These are phyloP conservation scores for Ochropleura leucogaster DNA, from an alignment of 2,888 invertebrate genomes.

Conservation along the genomic window DNA sequence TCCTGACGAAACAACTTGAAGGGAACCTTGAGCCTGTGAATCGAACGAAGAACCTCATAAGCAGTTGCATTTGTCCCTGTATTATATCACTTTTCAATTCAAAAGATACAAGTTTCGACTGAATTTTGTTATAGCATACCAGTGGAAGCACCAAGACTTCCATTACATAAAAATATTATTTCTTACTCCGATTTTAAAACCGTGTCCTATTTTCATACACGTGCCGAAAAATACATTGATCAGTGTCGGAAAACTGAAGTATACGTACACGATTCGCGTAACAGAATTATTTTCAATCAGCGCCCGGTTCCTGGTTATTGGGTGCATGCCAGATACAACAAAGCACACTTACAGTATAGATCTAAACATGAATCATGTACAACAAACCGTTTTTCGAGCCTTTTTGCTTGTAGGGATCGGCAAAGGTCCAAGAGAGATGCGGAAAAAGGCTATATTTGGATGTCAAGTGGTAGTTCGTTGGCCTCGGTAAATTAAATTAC, in stretches of 20 bases:
- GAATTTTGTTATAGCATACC: not conserved
- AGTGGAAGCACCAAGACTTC: not conserved
- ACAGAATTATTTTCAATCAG: conserved; percentile 65
- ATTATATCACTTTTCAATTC: not conserved
- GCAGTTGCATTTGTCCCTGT: not conserved
- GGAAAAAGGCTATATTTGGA: not conserved
- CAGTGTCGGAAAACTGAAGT: conserved; percentile 45
- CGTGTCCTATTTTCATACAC: conserved; percentile 29
- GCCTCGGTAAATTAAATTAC: not conserved
- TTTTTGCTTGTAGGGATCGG: not conserved
- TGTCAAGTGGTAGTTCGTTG: conserved; percentile 15
- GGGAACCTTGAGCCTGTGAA: not conserved
- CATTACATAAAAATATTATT: conserved; percentile 5
- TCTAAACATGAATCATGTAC: conserved; percentile 36
- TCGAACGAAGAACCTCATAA: not conserved
- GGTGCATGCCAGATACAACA: conserved; percentile 56
- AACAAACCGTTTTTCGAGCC: not conserved
- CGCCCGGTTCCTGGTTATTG: conserved; percentile 50
- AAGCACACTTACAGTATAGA: conserved; percentile 23
- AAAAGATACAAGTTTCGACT: conserved; percentile 9
- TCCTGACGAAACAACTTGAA: not conserved
- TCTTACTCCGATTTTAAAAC: conserved; percentile 20
- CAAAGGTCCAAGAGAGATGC: conserved; percentile 1
- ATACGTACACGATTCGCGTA: conserved; percentile 42
- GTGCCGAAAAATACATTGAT: conserved; percentile 47